Evolutionary conservation across 2,113 vertebrate species (phyloP), one percentile per base, ranked within the genome.

Genomic region (Oxyura jamaicensis): DNA sequence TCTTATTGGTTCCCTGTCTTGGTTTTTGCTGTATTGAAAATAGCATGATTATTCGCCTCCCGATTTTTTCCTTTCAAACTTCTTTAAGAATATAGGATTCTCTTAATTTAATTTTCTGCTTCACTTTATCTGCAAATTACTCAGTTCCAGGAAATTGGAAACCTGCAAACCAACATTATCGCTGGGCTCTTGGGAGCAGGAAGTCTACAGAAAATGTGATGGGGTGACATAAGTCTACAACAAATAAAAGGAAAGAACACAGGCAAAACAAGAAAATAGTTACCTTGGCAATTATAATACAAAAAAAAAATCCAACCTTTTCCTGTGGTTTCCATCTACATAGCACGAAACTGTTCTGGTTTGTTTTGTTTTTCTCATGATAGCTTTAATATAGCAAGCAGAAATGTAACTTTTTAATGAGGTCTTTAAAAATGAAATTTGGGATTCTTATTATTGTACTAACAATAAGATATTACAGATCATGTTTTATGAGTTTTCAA

Each of bases 81-180:
- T 91, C 25, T n/a, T 46, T 76, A 41, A 48, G 41, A 88, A 71
- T 46, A 74, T 4, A 36, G 3, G 10, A 42, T 55, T 67, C 10
- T 86, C 26, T 63, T 69, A 55, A 85, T 80, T 83, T 86, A 33
- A 81, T 95, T 81, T 93, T 77, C 85, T 90, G 8, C 14, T 83
- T 91, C 76, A 53, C 6, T 59, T 86, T 48, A 86, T 81, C 62
- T 78, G 25, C 60, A 80, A 71, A 55, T 74, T 78, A 63, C n/a
- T 86, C 33, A 18, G 41, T 74, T 88, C 26, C 76, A 93, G 68
- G 35, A 88, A 90, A 88, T 26, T 39, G 36, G 52, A 83, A 93
- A 93, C 73, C 75, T 83, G 65, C 8, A 81, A 88, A 68, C 2
- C 8, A 29, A 19, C 18, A 31, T 71, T 90, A 56, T 55, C 63